Evolutionary conservation across 2,888 invertebrate genomes (phyloP), one percentile per base, ranked within the genome.

Genomic region (Tipula unca): DNA sequence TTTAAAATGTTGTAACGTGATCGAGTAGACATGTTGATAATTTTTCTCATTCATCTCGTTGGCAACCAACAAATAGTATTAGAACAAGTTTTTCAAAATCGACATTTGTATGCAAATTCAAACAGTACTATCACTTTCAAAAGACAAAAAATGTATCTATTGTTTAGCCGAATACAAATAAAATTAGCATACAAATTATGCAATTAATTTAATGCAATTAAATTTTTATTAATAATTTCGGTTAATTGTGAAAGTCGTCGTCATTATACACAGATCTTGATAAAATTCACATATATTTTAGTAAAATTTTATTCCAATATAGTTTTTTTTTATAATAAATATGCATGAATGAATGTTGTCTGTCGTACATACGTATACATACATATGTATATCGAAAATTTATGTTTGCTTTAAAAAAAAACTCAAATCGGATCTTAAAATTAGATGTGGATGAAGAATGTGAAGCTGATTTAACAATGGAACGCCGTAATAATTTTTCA

Each of bases 371-470:
- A n/a, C n/a, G n/a, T 39, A 3, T 54, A 17, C 17, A 32, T 32
- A 32, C 5, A 5, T 32, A 32, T 25, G 69, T 69, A 69, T 25
- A 69, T 69, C 69, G 69, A 69, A 69, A 69, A 69, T 69, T 69
- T 25, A 69, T 25, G 69, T 69, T 69, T 69, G 69, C 69, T 69
- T 69, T 69, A 25, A 69, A 69, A 69, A 69, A 69, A 69, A 20
- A 69, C 69, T 69, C 69, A 69, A 32, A 48, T 48, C 48, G 48
- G 48, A 48, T 48, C 48, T 48, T 48, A n/a, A 69, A 69, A 69
- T 13, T 69, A 87, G 87, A 87, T 86, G 87, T 87, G 25, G 86
- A 85, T 85, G 88, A 88, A 86, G 88, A 87, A 86, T 86, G 86
- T 85, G 87, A 87, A 86, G 85, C 86, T 35, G 87, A 87, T 86